Base-by-base conservation (phyloP, 2,888 invertebrate genomes). In the Eudasyphora cyanicolor region DNA sequence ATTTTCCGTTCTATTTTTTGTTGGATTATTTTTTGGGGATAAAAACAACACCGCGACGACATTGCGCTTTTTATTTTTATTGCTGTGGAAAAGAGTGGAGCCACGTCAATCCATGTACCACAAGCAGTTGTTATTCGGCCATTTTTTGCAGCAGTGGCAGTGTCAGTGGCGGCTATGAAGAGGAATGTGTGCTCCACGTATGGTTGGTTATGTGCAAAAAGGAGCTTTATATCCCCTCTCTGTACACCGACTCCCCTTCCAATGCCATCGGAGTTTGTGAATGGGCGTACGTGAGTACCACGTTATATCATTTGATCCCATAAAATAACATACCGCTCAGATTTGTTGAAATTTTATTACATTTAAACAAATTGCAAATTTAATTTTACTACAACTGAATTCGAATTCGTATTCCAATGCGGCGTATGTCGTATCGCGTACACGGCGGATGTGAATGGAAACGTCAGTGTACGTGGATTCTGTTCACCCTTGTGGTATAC, bases 331-430 rank as follows among this genome's bases (percentile, higher is more conserved):
- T 38, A 74, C 73, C 73, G 73, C 49, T 76, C 82, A 82, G 82
- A 82, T 79, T 82, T 82, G 79, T 82, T 76, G 76, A 76, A 82
- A 69, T 76, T 79, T 82, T 76, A 79, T 82, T 79, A 79, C 76
- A 79, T 79, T 79, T 79, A 82, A 82, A 82, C 79, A 79, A 76
- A 82, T 79, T 79, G 82, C 69, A 76, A 82, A 82, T 79, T 73
- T 76, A 73, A 82, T 82, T 79, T 67, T 67, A 67, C 24, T 35
- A 38, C 67, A 67, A 42, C 67, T 42, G 67, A 42, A 67, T 24
- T 35, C 67, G 67, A 42, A 21, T 24, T 12, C 67, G 67, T 12
- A 67, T 79, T 14, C 57, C 12, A 45, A 57, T 69, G 57, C 12
- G 12, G n/a, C n/a, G n/a, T n/a, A 24, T 27, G n/a, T n/a, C n/a